Percentiles rank a stretch among this genome's conserved stretches.
These are phyloP conservation scores for Etheostoma spectabile DNA, from an alignment of 2,113 vertebrate genomes.

Conservation along the genomic window DNA sequence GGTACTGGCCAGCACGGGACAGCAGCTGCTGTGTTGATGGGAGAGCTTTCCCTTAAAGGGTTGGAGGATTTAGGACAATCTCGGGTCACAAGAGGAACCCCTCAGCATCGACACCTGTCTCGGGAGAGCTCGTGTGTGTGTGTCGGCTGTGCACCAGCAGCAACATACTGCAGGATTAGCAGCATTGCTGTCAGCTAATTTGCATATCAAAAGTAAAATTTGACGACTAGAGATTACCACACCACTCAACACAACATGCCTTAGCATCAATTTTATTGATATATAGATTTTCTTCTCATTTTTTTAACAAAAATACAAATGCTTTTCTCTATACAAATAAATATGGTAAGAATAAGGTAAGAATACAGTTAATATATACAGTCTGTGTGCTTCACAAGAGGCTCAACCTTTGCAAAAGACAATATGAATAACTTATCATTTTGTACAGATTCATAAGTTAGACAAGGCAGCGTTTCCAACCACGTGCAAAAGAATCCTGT, in stretches of 20 bases:
- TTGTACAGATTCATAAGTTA: slow-evolving; percentile 79
- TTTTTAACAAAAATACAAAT: slow-evolving; percentile 85
- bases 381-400: slow-evolving; percentile 72
- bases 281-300: slow-evolving; percentile 41
- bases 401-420: slow-evolving; percentile 80
- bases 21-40: slow-evolving; percentile 72
- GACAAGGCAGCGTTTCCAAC: slow-evolving; percentile 47
- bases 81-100: slow-evolving; percentile 37
- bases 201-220: slow-evolving; percentile 3
- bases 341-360: slow-evolving; percentile 74
- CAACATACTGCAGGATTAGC: slow-evolving; percentile 46
- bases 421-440: slow-evolving; percentile 80
- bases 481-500: slow-evolving; percentile 31
- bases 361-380: slow-evolving; percentile 66
- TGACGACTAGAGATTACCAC: not conserved
- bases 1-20: not conserved
- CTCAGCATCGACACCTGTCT: slow-evolving; percentile 3
- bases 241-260: slow-evolving; percentile 25
- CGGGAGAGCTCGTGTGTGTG: not conserved
- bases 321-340: slow-evolving; percentile 84
- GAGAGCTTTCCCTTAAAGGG: slow-evolving; percentile 26
- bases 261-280: slow-evolving; percentile 60
- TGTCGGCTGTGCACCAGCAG: not conserved
- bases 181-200: slow-evolving; percentile 20
- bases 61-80: slow-evolving; percentile 31